These are phyloP conservation scores for Eilema caniola DNA, from an alignment of 2,888 invertebrate genomes.

Conservation along the genomic window DNA sequence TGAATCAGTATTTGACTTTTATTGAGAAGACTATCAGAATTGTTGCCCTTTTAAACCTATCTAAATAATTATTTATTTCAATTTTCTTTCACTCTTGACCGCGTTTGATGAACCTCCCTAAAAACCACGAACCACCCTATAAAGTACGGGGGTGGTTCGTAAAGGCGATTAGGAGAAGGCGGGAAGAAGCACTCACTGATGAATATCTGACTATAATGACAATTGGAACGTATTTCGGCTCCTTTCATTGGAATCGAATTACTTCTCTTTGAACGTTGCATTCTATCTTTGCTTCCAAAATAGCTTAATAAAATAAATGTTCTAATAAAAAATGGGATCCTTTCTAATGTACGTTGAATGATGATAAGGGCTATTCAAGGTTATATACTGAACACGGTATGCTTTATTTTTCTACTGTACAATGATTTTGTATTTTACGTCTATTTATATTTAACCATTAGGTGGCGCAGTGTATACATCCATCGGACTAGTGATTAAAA, in stretches of 20 bases:
- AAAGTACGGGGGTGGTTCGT: background rate
- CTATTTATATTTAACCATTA: too few species aligned
- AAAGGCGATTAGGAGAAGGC: constrained; percentile 19
- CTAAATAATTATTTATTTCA: background rate
- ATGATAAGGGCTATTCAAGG: background rate
- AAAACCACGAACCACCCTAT: background rate
- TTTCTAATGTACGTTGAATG: background rate
- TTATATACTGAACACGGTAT: background rate
- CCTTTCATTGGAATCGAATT: constrained; percentile 14
- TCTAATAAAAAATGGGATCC: background rate
- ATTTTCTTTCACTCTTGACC: background rate
- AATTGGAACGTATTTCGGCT: constrained; percentile 1
- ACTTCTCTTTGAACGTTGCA: background rate
- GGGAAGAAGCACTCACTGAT: constrained; percentile 14
- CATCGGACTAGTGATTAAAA: background rate
- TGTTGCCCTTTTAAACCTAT: background rate
- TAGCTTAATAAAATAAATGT: background rate
- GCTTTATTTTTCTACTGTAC: background rate
- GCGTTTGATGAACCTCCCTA: background rate
- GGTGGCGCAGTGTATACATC: too few species aligned
- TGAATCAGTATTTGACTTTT: background rate
- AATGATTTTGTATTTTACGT: background rate
- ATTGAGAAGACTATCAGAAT: background rate
- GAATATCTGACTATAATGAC: constrained; percentile 21
- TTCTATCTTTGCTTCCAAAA: background rate